Conservation (phyloP, 2,797 vertebrate species). For the Acipenser transmontanus region DNA sequence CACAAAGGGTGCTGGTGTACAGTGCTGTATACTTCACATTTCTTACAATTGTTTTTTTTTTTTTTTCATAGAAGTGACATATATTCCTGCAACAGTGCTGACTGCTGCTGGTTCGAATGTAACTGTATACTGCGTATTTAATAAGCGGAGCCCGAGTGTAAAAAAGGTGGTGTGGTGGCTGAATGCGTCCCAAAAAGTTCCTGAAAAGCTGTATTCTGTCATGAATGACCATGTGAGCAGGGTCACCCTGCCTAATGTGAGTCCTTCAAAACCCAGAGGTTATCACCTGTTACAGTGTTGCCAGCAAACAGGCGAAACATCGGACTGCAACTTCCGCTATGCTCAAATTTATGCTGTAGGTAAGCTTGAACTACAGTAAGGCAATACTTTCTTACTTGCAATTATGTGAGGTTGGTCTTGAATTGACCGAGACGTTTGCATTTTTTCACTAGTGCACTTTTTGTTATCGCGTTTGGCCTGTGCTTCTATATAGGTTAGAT, state of each 20-base stretch:
- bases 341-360: conserved; percentile 80
- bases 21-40: too few relatives aligned
- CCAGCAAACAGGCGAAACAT: conserved; percentile 36
- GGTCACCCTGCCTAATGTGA: conserved; percentile 64
- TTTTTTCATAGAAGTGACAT: conserved; percentile 61
- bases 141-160: conserved; percentile 53
- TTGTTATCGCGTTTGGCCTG: too few relatives aligned
- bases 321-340: conserved; percentile 61
- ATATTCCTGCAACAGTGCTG: conserved; percentile 73
- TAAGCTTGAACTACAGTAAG: conserved; percentile 38
- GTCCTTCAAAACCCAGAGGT: conserved; percentile 57
- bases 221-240: conserved; percentile 66
- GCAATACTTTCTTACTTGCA: too few relatives aligned
- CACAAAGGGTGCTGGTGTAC: too few relatives aligned
- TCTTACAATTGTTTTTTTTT: not conserved
- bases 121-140: conserved; percentile 77
- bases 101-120: conserved; percentile 63
- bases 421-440: too few relatives aligned
- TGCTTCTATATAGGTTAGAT: too few relatives aligned
- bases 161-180: conserved; percentile 70
- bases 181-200: conserved; percentile 62
- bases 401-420: too few relatives aligned
- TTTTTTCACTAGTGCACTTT: too few relatives aligned
- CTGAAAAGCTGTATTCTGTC: conserved; percentile 59
- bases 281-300: conserved; percentile 77